phyloP scores from a whole-genome alignment of 2,113 vertebrate species.

The Pangasianodon hypophthalmus region DNA sequence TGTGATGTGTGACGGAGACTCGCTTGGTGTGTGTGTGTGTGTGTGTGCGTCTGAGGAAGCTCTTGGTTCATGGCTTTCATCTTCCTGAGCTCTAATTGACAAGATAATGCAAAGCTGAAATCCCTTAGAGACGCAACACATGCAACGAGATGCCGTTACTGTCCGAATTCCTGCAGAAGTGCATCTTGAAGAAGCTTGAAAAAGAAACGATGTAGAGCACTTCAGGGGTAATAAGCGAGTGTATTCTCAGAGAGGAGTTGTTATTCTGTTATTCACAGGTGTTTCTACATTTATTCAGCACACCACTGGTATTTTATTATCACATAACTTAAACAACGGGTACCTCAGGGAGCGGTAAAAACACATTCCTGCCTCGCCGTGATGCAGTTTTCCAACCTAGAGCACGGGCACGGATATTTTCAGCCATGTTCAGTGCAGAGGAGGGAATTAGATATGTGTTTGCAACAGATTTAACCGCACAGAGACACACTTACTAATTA shows the following conservation, averaged over 20 bases:
- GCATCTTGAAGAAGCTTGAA: background rate
- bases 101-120: background rate
- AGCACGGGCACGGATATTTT: slow-evolving; percentile 17
- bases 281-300: slow-evolving; percentile 28
- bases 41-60: background rate
- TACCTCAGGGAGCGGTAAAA: slow-evolving; percentile 16
- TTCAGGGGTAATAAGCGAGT: background rate
- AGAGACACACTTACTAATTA: slow-evolving; percentile 23
- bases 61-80: background rate
- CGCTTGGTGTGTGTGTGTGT: background rate
- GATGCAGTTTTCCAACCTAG: slow-evolving; percentile 19
- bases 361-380: background rate
- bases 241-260: background rate
- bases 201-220: background rate
- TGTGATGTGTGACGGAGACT: background rate
- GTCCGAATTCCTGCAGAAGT: background rate
- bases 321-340: slow-evolving; percentile 15
- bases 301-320: background rate
- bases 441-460: slow-evolving; percentile 18
- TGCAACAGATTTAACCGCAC: background rate
- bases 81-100: background rate
- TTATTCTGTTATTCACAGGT: background rate
- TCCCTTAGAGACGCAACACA: background rate
- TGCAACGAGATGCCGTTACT: background rate
- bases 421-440: slow-evolving; percentile 26